Percentiles rank a stretch among this genome's conserved stretches.
These are phyloP conservation scores for Rallus crepitans DNA, from an alignment of 2,797 vertebrate genomes.

Conservation along the genomic window DNA sequence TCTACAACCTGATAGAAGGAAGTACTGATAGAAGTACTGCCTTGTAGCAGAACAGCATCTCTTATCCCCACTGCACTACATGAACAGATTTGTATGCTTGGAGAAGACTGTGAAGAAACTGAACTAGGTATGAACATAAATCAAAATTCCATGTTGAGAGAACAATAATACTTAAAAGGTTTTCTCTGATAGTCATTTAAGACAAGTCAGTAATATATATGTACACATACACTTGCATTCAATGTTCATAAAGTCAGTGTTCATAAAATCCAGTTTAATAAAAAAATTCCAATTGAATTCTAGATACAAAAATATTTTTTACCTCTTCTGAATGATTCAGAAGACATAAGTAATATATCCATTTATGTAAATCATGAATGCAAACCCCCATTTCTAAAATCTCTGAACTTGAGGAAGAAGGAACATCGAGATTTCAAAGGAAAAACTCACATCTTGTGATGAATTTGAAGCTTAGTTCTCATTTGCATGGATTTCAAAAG, in stretches of 20 bases:
- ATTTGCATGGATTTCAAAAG: background rate
- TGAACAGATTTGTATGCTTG: background rate
- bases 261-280: background rate
- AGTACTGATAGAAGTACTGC: background rate
- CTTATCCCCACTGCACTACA: accelerated
- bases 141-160: background rate
- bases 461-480: background rate
- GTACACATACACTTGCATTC: background rate
- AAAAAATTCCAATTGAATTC: background rate
- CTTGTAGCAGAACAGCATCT: too few species aligned
- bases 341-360: background rate
- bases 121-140: background rate
- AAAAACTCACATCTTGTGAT: background rate
- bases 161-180: background rate
- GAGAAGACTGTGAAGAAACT: background rate
- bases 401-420: background rate
- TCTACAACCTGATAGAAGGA: background rate
- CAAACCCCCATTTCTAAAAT: background rate
- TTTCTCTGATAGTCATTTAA: background rate
- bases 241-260: background rate
- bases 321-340: background rate
- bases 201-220: background rate
- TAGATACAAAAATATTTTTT: background rate
- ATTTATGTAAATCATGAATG: background rate
- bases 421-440: background rate